Base-by-base conservation (phyloP, 2,797 vertebrate genomes). In the Margarornis squamiger region DNA sequence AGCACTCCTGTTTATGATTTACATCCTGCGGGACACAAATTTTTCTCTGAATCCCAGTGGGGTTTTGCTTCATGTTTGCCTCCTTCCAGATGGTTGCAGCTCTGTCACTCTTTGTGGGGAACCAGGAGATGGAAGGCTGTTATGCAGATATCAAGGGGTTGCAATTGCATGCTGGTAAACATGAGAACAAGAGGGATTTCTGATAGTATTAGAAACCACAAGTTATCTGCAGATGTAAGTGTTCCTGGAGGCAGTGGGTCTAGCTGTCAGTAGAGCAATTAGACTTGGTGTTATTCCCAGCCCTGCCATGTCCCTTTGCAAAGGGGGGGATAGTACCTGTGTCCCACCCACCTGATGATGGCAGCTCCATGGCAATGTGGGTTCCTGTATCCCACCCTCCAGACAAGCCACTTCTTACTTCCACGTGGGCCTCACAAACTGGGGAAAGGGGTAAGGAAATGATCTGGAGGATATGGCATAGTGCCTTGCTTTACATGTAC, bases 401-500 rank as follows among this genome's bases (percentile, higher is more conserved):
- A 13, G 34, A 80, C 51, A 52, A 78, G 51, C 20, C 55, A n/a
- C 45, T 3, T 1, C 67, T 63, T 5, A 0, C 18, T 82, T 70
- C 55, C 77, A 75, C 74, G 18, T 5, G 43, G 38, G 41, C 71
- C 32, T 79, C 34, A 57, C 2, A 6, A 57, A 82, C 80, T 59
- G 49, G 34, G 67, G 38, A 87, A 80, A 49, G 49, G 57, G 77
- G 70, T 61, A 92, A 90, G 52, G 48, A 86, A 75, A 74, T 32
- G 18, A 92, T 87, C 34, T 36, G 83, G 52, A 92, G 83, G 82
- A 75, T 86, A 76, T 55, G 88, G 92, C 91, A 92, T 10, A 0
- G 66, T 73, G 87, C 92, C 93, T 94, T 86, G 94, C 95, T 96
- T 93, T 92, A 93, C 95, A 94, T 90, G 88, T 41, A 91, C 88